A percentile compares a stretch with the other conserved stretches of the same genome.
Evolutionary conservation across 92 coral and sea anemone species (phyloP).

Genomic region (Porites evermanni): DNA sequence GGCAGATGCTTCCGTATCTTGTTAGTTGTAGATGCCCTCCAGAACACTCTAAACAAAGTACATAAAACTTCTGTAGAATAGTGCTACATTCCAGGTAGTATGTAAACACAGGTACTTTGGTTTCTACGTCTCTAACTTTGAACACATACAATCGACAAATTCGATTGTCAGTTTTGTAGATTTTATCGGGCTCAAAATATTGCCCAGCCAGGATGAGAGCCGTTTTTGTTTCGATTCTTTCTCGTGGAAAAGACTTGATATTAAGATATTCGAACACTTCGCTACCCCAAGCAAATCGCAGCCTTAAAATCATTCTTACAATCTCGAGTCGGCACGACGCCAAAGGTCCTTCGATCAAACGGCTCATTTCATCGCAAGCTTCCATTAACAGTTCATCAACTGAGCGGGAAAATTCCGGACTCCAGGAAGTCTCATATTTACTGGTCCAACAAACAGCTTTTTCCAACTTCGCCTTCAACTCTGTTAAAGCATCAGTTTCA

Average conservation of each 20-base stretch:
- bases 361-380: slow-evolving; percentile 55
- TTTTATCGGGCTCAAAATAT: slow-evolving; percentile 74
- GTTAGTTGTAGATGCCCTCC: slow-evolving; percentile 65
- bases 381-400: slow-evolving; percentile 33
- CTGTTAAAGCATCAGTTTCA: background rate
- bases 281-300: slow-evolving; percentile 60
- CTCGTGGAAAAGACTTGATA: slow-evolving; percentile 73
- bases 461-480: slow-evolving; percentile 23
- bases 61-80: slow-evolving; percentile 60
- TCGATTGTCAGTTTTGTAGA: slow-evolving; percentile 64
- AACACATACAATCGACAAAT: slow-evolving; percentile 64
- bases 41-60: slow-evolving; percentile 70
- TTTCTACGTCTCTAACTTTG: slow-evolving; percentile 54
- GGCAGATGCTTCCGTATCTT: slow-evolving; percentile 70
- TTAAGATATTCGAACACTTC: slow-evolving; percentile 39
- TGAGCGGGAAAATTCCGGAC: slow-evolving; percentile 29
- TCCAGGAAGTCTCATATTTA: slow-evolving; percentile 30
- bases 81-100: slow-evolving; percentile 72
- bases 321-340: too few relatives aligned
- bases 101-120: slow-evolving; percentile 43
- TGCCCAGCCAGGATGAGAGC: slow-evolving; percentile 65
- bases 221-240: slow-evolving; percentile 51
- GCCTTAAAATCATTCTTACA: slow-evolving; percentile 47
- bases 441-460: slow-evolving; percentile 49
- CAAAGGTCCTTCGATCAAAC: slow-evolving; percentile 47